phyloP scores from a whole-genome alignment of 2,113 vertebrate species.

The Xenus cinereus region DNA sequence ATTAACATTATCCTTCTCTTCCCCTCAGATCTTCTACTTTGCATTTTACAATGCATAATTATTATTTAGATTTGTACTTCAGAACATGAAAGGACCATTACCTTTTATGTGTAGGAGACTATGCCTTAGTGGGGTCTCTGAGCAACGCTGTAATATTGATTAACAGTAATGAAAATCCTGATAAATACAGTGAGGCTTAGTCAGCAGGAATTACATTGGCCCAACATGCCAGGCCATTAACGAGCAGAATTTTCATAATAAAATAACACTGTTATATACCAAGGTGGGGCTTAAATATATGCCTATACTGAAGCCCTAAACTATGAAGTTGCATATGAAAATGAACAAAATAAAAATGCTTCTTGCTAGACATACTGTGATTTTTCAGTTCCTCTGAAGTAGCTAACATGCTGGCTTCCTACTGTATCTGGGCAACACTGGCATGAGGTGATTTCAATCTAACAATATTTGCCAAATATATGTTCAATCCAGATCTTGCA shows the following conservation, averaged over 20 bases:
- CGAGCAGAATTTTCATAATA: neutral
- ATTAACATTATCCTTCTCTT: neutral
- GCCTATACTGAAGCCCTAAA: neutral
- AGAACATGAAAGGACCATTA: neutral
- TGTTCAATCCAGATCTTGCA: slow-evolving; percentile 75
- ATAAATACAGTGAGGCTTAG: neutral
- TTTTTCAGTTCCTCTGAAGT: neutral
- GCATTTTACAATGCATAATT: neutral
- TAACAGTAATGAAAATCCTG: neutral
- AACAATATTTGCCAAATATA: slow-evolving; percentile 78
- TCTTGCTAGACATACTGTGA: neutral
- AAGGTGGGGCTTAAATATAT: neutral
- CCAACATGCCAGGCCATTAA: neutral
- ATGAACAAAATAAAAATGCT: neutral
- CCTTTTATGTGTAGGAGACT: neutral
- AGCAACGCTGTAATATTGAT: neutral
- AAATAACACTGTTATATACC: neutral
- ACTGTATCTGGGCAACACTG: slow-evolving; percentile 83
- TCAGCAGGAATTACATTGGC: neutral
- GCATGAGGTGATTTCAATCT: slow-evolving; percentile 65
- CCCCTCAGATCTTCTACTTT: neutral
- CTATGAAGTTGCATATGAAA: neutral
- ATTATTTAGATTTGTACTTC: neutral
- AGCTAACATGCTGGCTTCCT: neutral
- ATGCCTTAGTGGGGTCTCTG: neutral